Evolutionary conservation across 2,113 vertebrate species (phyloP).

Genomic region (Lipophrys pholis): DNA sequence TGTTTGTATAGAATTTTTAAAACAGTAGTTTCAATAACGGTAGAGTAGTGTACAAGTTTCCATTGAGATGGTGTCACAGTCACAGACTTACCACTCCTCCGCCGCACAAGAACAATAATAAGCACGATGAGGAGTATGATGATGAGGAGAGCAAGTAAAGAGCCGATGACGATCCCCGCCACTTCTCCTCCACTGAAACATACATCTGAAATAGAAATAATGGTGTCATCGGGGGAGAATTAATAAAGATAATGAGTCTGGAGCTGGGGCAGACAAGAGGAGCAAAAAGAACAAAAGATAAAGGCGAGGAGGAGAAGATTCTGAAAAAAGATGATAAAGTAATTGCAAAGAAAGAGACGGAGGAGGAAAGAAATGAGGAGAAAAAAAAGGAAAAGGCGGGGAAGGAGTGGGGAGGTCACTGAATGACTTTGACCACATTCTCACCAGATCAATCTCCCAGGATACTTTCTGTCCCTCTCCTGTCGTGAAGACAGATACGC

Average conservation of each 20-base stretch:
- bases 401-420: constrained; percentile 46
- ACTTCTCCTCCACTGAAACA: constrained; percentile 81
- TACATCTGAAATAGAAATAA: constrained; percentile 64
- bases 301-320: constrained; percentile 22
- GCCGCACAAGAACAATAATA: constrained; percentile 66
- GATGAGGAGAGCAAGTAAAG: constrained; percentile 73
- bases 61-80: neutral
- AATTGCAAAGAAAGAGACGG: constrained; percentile 23
- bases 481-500: constrained; percentile 68
- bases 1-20: too few species aligned
- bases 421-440: constrained; percentile 71
- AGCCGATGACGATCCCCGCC: constrained; percentile 83
- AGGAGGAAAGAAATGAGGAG: constrained; percentile 35
- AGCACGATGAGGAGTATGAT: constrained; percentile 79
- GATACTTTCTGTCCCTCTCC: constrained; percentile 53
- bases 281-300: constrained; percentile 13
- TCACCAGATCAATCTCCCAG: constrained; percentile 67
- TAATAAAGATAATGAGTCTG: constrained; percentile 66
- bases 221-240: constrained; percentile 39
- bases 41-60: too few species aligned
- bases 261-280: constrained; percentile 40
- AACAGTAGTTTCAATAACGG: too few species aligned
- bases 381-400: constrained; percentile 24
- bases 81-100: constrained; percentile 66
- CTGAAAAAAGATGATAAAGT: constrained; percentile 54